A percentile compares a stretch with the other conserved stretches of the same genome.
These are phyloP conservation scores for Serranus cabrilla DNA, from an alignment of 2,797 vertebrate genomes.

Conservation along the genomic window DNA sequence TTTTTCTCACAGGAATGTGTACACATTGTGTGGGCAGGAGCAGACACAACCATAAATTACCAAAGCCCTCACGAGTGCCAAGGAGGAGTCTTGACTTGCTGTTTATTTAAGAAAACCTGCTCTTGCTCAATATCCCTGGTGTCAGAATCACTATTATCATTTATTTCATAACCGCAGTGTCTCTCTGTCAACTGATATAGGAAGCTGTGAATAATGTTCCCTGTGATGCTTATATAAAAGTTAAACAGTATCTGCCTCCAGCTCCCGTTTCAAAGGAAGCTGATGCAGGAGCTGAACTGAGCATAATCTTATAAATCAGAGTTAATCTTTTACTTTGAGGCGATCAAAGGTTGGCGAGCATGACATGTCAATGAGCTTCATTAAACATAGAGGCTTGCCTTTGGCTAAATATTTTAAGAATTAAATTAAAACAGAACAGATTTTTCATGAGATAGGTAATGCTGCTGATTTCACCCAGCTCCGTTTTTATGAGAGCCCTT, in stretches of 20 bases:
- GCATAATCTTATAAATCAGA: not conserved
- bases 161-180: not conserved
- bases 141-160: constrained; percentile 7
- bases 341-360: constrained; percentile 3
- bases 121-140: constrained; percentile 48
- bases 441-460: not conserved
- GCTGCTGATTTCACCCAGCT: not conserved
- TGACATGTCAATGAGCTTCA: not conserved
- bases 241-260: not conserved
- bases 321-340: constrained; percentile 11
- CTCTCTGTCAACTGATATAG: not conserved
- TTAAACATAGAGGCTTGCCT: not conserved
- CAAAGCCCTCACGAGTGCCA: not conserved
- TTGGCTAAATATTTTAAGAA: not conserved
- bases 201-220: not conserved
- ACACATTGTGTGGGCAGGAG: constrained; percentile 21
- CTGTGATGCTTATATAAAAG: not conserved
- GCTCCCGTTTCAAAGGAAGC: not conserved
- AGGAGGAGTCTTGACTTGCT: constrained; percentile 46
- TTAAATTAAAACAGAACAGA: not conserved
- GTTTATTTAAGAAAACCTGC: constrained; percentile 49
- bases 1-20: constrained; percentile 46
- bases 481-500: not conserved
- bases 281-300: not conserved
- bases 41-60: constrained; percentile 14